These are phyloP conservation scores for Proterorhinus semilunaris DNA, from an alignment of 2,113 vertebrate species.

Conservation along the genomic window DNA sequence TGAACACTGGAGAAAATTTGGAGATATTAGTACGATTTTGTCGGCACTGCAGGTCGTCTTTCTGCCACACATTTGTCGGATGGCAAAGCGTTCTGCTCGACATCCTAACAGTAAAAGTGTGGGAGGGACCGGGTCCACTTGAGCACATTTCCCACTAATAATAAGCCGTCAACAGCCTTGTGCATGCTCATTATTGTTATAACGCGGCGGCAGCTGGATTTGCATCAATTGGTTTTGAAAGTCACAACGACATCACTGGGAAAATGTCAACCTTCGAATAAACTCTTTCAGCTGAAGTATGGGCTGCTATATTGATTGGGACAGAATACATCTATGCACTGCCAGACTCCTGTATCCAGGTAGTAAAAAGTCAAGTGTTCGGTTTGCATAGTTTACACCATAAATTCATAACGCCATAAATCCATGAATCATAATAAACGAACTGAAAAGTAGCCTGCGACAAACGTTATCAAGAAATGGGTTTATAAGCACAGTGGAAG, in stretches of 20 bases:
- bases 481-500: not conserved
- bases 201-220: not conserved
- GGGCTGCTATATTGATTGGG: too few species aligned
- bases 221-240: not conserved
- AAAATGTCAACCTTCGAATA: not conserved
- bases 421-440: too few species aligned
- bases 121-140: not conserved
- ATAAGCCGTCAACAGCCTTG: not conserved
- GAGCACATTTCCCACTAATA: not conserved
- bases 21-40: not conserved
- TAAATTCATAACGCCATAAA: too few species aligned
- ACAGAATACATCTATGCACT: too few species aligned
- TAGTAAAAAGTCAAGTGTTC: too few species aligned
- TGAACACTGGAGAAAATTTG: not conserved
- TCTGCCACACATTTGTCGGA: not conserved
- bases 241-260: not conserved
- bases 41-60: not conserved
- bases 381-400: too few species aligned
- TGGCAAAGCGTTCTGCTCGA: not conserved
- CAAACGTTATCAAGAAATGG: too few species aligned
- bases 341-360: too few species aligned
- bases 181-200: conserved; percentile 1
- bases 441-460: too few species aligned
- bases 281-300: too few species aligned
- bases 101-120: conserved; percentile 6